Evolutionary conservation across 2,113 vertebrate species (phyloP).

Genomic region (Oxyura jamaicensis): DNA sequence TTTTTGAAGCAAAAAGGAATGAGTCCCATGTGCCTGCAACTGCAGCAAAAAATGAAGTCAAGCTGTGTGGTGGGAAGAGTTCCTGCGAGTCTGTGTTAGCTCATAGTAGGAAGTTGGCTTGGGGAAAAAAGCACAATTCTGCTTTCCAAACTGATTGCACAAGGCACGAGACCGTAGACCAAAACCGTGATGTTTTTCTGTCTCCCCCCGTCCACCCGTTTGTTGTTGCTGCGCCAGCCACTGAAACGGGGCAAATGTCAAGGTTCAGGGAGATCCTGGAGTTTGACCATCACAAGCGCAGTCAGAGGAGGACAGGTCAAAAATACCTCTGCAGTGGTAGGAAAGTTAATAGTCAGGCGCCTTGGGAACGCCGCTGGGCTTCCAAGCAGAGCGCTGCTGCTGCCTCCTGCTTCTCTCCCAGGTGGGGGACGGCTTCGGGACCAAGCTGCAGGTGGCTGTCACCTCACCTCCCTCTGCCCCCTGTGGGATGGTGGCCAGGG

Average conservation of each 20-base stretch:
- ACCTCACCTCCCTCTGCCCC: neutral
- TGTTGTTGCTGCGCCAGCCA: accelerated
- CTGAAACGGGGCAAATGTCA: neutral
- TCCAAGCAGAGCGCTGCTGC: neutral
- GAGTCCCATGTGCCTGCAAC: neutral
- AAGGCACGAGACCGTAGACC: neutral
- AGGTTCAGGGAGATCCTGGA: neutral
- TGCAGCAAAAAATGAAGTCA: neutral
- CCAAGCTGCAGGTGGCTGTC: too few species aligned
- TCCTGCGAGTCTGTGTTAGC: neutral
- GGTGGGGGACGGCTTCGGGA: neutral
- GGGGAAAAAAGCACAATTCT: neutral
- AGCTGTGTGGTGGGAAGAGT: neutral
- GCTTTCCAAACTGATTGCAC: neutral
- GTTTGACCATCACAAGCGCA: neutral
- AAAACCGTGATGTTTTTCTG: neutral
- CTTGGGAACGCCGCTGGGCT: neutral
- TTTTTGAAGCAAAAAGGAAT: neutral
- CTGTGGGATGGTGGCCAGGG: neutral
- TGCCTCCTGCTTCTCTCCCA: neutral
- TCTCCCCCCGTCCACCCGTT: neutral
- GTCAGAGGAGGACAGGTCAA: neutral
- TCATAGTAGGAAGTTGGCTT: neutral
- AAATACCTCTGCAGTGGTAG: neutral
- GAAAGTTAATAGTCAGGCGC: neutral